phyloP scores from a whole-genome alignment of 2,888 invertebrate genomes.

The Capitulum mitella region DNA sequence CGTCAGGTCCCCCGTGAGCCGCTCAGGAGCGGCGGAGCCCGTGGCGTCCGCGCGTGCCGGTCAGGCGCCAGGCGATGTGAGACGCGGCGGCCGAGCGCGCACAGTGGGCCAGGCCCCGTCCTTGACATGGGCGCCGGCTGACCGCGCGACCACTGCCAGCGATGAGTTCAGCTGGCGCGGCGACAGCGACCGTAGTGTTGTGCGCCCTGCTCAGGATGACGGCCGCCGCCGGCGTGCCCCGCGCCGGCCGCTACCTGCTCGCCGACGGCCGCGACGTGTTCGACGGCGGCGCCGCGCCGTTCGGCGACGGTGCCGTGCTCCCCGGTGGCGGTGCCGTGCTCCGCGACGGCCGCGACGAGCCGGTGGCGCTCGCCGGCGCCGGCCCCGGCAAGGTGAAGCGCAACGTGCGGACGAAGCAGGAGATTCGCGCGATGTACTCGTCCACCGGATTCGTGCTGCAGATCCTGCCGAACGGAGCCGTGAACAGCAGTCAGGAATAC shows the following conservation, averaged over 20 bases:
- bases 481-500: neutral
- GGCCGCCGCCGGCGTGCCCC: neutral
- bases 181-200: neutral
- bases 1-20: neutral
- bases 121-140: constrained; percentile 4
- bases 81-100: too few species aligned
- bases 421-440: neutral
- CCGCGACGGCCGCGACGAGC: neutral
- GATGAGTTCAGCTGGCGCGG: neutral
- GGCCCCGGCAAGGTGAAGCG: constrained; percentile 17
- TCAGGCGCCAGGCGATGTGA: too few species aligned
- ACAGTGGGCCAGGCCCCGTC: too few species aligned
- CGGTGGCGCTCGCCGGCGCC: neutral
- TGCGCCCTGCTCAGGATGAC: neutral
- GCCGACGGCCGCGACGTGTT: too few species aligned
- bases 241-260: too few species aligned
- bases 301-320: too few species aligned
- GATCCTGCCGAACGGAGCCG: neutral
- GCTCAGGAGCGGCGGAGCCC: too few species aligned
- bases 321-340: neutral
- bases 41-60: too few species aligned
- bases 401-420: neutral
- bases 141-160: neutral
- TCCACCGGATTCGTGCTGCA: neutral
- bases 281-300: too few species aligned